Percentiles rank a stretch among this genome's conserved stretches.
These are phyloP conservation scores for Adoxophyes honmai DNA, from an alignment of 1,140 invertebrate genomes.

Conservation along the genomic window DNA sequence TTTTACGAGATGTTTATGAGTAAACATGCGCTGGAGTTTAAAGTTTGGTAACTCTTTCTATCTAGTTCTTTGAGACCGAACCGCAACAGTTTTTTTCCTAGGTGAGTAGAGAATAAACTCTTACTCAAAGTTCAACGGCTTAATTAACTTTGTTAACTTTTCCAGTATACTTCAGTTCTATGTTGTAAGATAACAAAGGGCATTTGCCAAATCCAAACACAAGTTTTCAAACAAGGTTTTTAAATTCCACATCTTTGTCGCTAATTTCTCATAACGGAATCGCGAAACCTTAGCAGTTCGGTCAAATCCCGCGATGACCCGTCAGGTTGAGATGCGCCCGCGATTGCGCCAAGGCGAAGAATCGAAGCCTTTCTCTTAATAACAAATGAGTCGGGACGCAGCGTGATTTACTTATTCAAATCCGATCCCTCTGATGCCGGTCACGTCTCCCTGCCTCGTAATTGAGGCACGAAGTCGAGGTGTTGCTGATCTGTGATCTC, in stretches of 20 bases:
- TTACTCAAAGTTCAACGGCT: too few species aligned
- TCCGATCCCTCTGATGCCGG: constrained; percentile 50
- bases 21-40: too few species aligned
- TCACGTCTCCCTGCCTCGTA: constrained; percentile 52
- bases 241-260: neutral
- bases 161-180: too few species aligned
- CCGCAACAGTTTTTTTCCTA: too few species aligned
- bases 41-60: too few species aligned
- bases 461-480: constrained; percentile 50
- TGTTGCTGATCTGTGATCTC: constrained; percentile 50
- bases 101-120: too few species aligned
- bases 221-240: neutral
- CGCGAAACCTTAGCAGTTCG: constrained; percentile 3
- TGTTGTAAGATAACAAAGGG: too few species aligned
- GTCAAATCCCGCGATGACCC: constrained; percentile 3
- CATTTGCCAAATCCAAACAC: neutral
- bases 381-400: constrained; percentile 57
- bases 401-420: constrained; percentile 67
- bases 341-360: constrained; percentile 47
- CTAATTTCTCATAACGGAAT: neutral
- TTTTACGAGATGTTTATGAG: too few species aligned
- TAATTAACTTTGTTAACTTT: too few species aligned
- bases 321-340: constrained; percentile 33
- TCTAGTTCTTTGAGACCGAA: too few species aligned
- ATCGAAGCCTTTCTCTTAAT: constrained; percentile 57